Conservation (phyloP, 2,113 vertebrate genomes). For the Gavialis gangeticus region DNA sequence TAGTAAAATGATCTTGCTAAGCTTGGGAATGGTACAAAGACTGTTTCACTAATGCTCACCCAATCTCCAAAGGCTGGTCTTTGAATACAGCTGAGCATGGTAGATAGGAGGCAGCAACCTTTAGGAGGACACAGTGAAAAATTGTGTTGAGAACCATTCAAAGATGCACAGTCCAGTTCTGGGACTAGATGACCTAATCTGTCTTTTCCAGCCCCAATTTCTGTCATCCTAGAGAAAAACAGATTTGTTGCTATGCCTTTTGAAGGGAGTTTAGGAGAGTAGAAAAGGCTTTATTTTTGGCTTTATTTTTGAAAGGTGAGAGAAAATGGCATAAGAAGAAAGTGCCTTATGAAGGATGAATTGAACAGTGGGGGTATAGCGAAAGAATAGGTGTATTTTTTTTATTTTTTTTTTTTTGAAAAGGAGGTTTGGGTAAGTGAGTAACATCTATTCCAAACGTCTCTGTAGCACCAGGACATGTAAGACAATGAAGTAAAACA, state of each 20-base stretch:
- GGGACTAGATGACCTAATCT: background rate
- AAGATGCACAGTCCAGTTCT: background rate
- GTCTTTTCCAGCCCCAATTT: background rate
- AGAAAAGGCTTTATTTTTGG: background rate
- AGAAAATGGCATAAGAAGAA: background rate
- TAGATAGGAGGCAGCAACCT: background rate
- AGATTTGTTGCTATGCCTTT: accelerated
- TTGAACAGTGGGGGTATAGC: background rate
- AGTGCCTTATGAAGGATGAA: background rate
- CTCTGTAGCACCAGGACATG: constrained; percentile 1
- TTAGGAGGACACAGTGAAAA: background rate
- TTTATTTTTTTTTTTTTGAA: background rate
- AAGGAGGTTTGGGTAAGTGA: background rate
- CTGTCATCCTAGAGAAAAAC: background rate
- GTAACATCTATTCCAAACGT: background rate
- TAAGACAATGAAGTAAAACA: constrained; percentile 71
- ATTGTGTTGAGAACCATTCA: background rate
- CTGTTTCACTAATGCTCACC: background rate
- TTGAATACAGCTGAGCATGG: background rate
- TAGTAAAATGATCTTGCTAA: background rate
- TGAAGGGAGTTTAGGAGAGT: background rate
- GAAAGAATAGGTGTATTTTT: background rate
- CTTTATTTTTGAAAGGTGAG: background rate
- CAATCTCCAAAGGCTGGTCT: background rate
- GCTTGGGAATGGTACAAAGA: background rate